Conservation (phyloP, 2,113 vertebrate species). For the Ammospiza nelsoni region DNA sequence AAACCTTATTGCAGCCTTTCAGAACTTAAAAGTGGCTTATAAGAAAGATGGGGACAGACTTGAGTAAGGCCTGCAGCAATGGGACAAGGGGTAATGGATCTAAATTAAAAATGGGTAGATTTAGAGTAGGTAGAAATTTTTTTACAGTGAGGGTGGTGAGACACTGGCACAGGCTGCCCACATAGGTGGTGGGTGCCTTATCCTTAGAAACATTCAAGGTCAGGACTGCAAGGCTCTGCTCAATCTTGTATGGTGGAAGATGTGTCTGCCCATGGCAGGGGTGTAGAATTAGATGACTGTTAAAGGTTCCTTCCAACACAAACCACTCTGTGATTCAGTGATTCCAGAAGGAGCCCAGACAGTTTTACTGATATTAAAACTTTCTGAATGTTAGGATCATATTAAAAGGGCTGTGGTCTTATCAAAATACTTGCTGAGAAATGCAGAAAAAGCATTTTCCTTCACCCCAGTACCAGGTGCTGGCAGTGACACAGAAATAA, state of each 20-base stretch:
- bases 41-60: neutral
- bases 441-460: neutral
- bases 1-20: neutral
- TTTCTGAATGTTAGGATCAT: neutral
- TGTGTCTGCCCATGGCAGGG: rapidly evolving
- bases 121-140: neutral
- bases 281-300: neutral
- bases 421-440: neutral
- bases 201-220: neutral
- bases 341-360: neutral
- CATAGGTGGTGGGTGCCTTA: neutral
- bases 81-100: neutral
- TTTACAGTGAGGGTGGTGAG: neutral
- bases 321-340: neutral
- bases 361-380: neutral
- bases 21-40: neutral
- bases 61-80: neutral
- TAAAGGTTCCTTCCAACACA: neutral
- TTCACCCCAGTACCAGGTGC: neutral
- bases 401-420: neutral
- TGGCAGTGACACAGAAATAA: neutral
- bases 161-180: neutral
- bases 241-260: neutral
- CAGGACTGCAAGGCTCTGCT: neutral
- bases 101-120: neutral